phyloP scores from a whole-genome alignment of 2,797 vertebrate species.

The Mormyrus hasselquistii region DNA sequence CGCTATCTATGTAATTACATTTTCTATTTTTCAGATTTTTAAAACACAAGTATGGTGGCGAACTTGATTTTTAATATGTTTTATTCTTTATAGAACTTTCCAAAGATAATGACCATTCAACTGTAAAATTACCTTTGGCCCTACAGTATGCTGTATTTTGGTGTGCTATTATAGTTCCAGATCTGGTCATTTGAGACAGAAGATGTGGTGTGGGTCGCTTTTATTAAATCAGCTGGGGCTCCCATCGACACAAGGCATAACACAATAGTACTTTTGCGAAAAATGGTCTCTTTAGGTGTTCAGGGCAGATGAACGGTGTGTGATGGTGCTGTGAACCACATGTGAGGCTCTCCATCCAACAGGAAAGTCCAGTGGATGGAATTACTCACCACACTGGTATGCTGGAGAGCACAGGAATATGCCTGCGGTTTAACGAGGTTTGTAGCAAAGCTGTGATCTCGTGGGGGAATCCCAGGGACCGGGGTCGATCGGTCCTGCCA shows the following conservation, averaged over 20 bases:
- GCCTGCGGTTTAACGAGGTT: not conserved
- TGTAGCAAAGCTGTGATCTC: not conserved
- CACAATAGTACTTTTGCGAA: not conserved
- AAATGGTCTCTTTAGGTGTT: not conserved
- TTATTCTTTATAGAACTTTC: too few species aligned
- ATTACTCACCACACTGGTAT: conserved; percentile 7
- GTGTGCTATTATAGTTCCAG: not conserved
- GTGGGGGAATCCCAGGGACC: not conserved
- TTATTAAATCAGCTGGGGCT: not conserved
- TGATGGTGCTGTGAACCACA: not conserved
- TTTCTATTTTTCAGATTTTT: not conserved
- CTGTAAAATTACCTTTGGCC: not conserved
- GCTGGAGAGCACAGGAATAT: not conserved
- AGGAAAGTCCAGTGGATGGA: not conserved
- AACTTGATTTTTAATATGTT: not conserved
- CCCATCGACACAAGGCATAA: not conserved
- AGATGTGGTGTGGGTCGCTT: not conserved
- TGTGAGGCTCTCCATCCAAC: not conserved
- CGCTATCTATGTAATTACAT: not conserved
- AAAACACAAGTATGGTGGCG: not conserved
- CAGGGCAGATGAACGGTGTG: not conserved
- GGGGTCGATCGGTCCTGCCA: not conserved
- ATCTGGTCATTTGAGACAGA: not conserved
- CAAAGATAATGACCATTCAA: not conserved
- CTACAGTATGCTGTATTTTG: not conserved